These are phyloP conservation scores for Malurus cyaneus DNA, from an alignment of 2,113 vertebrate genomes.

Conservation along the genomic window DNA sequence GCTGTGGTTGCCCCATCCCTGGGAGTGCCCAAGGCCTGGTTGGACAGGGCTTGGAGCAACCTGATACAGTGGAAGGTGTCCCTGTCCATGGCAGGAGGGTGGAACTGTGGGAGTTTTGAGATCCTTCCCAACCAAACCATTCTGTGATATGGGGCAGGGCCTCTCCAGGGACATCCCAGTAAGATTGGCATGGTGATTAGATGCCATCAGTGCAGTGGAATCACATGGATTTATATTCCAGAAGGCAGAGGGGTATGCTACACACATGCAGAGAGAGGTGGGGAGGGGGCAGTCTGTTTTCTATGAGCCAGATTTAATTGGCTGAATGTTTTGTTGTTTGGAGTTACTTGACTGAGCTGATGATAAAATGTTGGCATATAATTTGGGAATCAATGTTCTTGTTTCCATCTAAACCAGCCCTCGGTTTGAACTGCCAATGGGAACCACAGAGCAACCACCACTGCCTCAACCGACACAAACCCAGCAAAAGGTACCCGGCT, in stretches of 20 bases:
- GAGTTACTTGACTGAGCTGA: not conserved
- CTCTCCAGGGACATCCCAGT: not conserved
- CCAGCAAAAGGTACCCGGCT: conserved; percentile 84
- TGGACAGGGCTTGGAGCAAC: not conserved
- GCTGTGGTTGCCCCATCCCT: not conserved
- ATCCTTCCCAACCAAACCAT: not conserved
- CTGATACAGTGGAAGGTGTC: not conserved
- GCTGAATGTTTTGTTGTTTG: not conserved
- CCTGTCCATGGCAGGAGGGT: not conserved
- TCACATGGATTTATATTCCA: not conserved
- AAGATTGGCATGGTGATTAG: not conserved
- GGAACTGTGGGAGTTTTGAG: not conserved
- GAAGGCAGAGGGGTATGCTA: not conserved
- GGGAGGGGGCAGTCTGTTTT: not conserved
- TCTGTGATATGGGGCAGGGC: not conserved
- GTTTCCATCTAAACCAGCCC: conserved; percentile 78
- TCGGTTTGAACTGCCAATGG: conserved; percentile 97
- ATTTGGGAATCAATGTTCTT: conserved; percentile 21
- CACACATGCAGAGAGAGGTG: not conserved
- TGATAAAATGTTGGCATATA: not conserved
- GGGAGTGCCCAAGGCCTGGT: not conserved
- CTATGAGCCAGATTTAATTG: not conserved
- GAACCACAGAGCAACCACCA: conserved; percentile 93
- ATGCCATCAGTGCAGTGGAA: not conserved
- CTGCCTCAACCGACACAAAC: conserved; percentile 86